Base-by-base conservation (phyloP, 2,797 vertebrate genomes). In the Anas georgica region DNA sequence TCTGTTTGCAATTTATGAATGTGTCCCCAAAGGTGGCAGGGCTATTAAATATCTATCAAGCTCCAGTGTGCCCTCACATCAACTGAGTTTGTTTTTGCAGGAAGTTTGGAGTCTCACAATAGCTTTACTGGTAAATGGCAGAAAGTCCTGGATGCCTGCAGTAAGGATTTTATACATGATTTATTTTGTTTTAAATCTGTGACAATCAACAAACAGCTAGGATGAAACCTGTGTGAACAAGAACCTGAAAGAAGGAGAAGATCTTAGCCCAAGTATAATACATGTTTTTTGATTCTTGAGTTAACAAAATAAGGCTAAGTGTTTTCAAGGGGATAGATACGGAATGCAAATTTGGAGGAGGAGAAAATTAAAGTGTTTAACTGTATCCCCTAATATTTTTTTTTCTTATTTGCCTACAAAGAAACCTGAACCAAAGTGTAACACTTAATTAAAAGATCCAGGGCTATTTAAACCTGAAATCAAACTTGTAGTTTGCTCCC, bases 161-260 rank as follows among this genome's bases (percentile, higher is more conserved):
- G 67, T 12, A 77, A 58, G 81, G 91, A 85, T 94, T 85, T 91
- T 55, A 55, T 52, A 33, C 3, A 1, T 64, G 63, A 80, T 90
- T 95, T 69, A 74, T 95, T 94, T 96, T 39, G 23, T 77, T 87
- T 86, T 8, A 45, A 94, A 91, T 73, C 52, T 41, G 69, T 90
- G 85, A 82, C 83, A 86, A 91, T 58, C 43, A 22, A 54, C 86
- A 39, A 96, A 73, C 37, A 69, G 79, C 72, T 86, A 35, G 16
- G 91, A 68, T 94, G 90, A 82, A 96, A 92, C 75, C 89, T 96
- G 73, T 70, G 60, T 39, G 77, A 81, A 55, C 69, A 86, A 55
- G 91, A 95, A 43, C 31, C 22, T 22, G 43, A 78, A 78, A 45
- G 83, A 87, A 94, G 70, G 93, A 79, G 88, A 88, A 66, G 35